Base-by-base conservation (phyloP, 2,113 vertebrate genomes). In the Dromaius novaehollandiae region DNA sequence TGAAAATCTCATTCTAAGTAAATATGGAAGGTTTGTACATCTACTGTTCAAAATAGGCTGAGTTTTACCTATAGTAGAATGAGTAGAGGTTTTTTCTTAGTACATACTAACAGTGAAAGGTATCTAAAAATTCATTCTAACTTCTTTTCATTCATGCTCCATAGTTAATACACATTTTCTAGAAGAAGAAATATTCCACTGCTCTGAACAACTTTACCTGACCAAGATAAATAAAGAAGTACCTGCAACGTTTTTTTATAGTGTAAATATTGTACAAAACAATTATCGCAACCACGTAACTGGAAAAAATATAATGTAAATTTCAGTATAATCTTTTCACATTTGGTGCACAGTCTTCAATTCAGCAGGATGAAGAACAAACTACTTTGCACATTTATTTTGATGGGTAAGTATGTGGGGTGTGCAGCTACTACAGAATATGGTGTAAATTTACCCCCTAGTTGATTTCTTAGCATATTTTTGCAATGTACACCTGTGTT, bases 261-360 rank as follows among this genome's bases (percentile, higher is more conserved):
- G 11, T 22, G 13, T 60, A 46, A 9, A 13, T 32, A 55, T 26
- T 82, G 60, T 13, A 42, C 1, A 30, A 86, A 65, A 73, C 12
- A 70, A 26, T 34, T 55, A 56, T 69, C 20, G 22, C 18, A 66
- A 22, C 11, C 2, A 24, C 10, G 3, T 26, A 56, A 22, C 24
- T 78, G 51, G 51, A 65, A 91, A 44, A 38, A 38, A 4, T 22
- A 9, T 25, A 10, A 73, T 25, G 13, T 53, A 58, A 69, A 7
- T 38, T 81, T 81, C 30, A 68, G 28, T 34, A 48, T 6, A 24
- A n/a, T 32, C 76, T 80, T 86, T 44, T 58, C 7, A 9, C 11
- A 3, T 6, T 17, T 69, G 0, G 7, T 7, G 2, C 28, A 8
- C 6, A 51, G 0, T 32, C 20, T 69, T 74, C 92, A 48, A 6